Base-by-base conservation (phyloP, 2,888 invertebrate genomes). In the Acleris literana region DNA sequence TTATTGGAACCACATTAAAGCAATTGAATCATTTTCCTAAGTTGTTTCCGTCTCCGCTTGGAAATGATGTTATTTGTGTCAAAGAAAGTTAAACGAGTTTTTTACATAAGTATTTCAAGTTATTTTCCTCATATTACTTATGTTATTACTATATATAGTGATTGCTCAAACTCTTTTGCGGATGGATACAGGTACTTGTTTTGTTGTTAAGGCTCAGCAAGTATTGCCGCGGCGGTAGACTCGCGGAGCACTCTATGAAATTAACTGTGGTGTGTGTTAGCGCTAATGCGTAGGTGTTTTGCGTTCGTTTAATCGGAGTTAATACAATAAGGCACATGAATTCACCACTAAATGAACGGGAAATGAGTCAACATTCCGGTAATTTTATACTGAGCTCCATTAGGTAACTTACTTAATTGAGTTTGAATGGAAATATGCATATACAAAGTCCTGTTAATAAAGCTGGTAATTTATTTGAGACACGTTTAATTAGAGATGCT, bases 171-270 rank as follows among this genome's bases (percentile, higher is more conserved):
- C 46, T 13, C 25, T 46, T 11, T 25, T 46, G 25, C 46, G 44
- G 16, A 46, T 56, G 11, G 44, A 58, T 49, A 39, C 20, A 52
- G 29, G 46, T 39, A 48, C 59, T 54, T 54, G 54, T 51, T 29
- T 29, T 9, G 22, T 39, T 29, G 53, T 59, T 22, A 6, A 54
- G 60, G 55, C 20, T 33, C 22, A 53, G 61, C 51, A 5, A 57
- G 55, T 61, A 51, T 33, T 55, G 51, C 55, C 29, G 64, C 46
- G 51, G 57, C 48, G 60, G 64, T 39, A 70, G 71, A 76, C 75
- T 75, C 73, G 60, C 71, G 67, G 70, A 79, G 71, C 77, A 80
- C 77, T 80, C 67, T 71, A 59, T 71, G 65, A 78, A 80, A 82
- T 82, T 74, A 77, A 73, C 68, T 52, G 68, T 33, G 59, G 18